Percentiles rank a stretch among this genome's conserved stretches.
Evolutionary conservation across 92 coral and sea anemone species (phyloP).

Genomic region (Porites evermanni): DNA sequence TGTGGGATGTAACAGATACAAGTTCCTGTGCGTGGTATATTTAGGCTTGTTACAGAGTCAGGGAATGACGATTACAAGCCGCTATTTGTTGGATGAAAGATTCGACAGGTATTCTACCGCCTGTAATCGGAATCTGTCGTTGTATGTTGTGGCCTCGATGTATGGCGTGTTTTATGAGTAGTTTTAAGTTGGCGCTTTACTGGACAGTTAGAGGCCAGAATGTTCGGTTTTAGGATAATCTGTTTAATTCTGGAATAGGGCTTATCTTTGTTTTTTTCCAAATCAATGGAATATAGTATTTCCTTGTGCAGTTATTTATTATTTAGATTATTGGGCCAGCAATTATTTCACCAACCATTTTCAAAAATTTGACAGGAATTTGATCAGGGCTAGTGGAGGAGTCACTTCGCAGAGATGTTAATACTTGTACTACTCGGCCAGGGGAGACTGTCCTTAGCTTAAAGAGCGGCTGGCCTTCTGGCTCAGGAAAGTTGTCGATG

Average conservation of each 20-base stretch:
- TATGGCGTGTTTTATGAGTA: slow-evolving; percentile 69
- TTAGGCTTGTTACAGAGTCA: slow-evolving; percentile 70
- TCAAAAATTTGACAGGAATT: slow-evolving; percentile 54
- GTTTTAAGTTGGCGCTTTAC: not conserved
- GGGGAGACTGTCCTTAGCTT: slow-evolving; percentile 25
- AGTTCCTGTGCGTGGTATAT: slow-evolving; percentile 69
- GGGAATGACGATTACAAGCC: slow-evolving; percentile 73
- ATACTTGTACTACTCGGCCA: slow-evolving; percentile 33
- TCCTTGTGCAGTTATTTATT: slow-evolving; percentile 34
- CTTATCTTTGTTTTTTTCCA: slow-evolving; percentile 48
- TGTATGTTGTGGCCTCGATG: slow-evolving; percentile 77
- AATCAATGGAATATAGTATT: not conserved
- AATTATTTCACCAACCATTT: slow-evolving; percentile 23
- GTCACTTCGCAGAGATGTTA: slow-evolving; percentile 36
- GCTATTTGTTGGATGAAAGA: slow-evolving; percentile 77
- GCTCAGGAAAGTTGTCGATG: slow-evolving; percentile 16
- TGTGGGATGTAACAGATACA: slow-evolving; percentile 73
- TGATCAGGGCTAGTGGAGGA: slow-evolving; percentile 53
- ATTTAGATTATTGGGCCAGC: slow-evolving; percentile 25
- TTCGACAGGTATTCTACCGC: slow-evolving; percentile 75
- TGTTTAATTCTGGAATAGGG: slow-evolving; percentile 42
- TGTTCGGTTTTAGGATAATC: slow-evolving; percentile 16
- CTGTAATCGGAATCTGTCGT: slow-evolving; percentile 49
- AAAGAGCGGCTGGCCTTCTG: not conserved
- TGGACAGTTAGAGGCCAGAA: not conserved